Evolutionary conservation across 2,888 invertebrate species (phyloP).

Genomic region (Tupiocoris notatus): DNA sequence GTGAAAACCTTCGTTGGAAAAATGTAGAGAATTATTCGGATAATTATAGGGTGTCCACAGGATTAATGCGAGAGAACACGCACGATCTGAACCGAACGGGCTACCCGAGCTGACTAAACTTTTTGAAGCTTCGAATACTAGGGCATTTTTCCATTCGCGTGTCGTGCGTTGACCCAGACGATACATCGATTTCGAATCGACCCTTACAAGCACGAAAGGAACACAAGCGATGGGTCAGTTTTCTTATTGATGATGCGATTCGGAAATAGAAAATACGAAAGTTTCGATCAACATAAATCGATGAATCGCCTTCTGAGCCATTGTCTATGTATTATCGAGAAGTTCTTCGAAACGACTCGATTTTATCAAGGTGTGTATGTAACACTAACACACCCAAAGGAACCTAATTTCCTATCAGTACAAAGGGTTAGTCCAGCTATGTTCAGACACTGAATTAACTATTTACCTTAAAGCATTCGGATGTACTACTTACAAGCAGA

Average conservation of each 20-base stretch:
- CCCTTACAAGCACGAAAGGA: slow-evolving; percentile 2
- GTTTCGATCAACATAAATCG: background rate
- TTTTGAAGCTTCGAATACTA: too few relatives aligned
- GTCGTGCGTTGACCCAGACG: slow-evolving; percentile 19
- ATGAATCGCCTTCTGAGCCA: slow-evolving; percentile 1
- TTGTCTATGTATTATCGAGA: slow-evolving; percentile 25
- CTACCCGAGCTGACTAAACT: background rate
- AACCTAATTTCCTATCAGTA: too few relatives aligned
- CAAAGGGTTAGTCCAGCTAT: too few relatives aligned
- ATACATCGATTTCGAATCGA: slow-evolving; percentile 32
- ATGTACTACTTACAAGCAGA: too few relatives aligned
- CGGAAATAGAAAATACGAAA: background rate
- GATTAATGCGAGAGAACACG: background rate
- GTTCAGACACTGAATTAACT: too few relatives aligned
- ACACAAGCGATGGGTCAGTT: background rate
- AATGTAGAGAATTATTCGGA: too few relatives aligned
- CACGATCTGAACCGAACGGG: slow-evolving; percentile 15
- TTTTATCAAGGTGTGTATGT: background rate
- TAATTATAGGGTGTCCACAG: too few relatives aligned
- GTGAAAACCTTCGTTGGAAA: too few relatives aligned
- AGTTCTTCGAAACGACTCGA: background rate
- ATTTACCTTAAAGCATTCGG: too few relatives aligned
- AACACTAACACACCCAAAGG: too few relatives aligned
- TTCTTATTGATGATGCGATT: slow-evolving; percentile 9
- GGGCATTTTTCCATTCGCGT: background rate